phyloP scores from a whole-genome alignment of 2,113 vertebrate species.

The Chloropsis cyanopogon region DNA sequence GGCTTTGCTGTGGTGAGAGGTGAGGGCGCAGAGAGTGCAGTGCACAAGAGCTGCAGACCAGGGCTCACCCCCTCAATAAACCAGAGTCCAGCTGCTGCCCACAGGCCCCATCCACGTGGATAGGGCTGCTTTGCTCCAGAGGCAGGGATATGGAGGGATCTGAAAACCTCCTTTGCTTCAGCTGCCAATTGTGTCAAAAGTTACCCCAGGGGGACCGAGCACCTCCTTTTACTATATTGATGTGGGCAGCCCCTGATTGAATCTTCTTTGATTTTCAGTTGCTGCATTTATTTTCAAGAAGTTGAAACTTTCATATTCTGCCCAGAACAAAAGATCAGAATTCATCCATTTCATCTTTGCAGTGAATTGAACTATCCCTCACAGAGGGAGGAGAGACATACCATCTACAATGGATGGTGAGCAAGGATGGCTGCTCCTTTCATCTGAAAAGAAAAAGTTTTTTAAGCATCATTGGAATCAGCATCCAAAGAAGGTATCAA shows the following conservation, averaged over 20 bases:
- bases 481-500: not conserved
- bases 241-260: not conserved
- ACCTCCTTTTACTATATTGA: not conserved
- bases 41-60: not conserved
- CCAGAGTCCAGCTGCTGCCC: not conserved
- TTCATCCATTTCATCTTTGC: not conserved
- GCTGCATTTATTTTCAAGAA: not conserved
- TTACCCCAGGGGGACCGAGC: not conserved
- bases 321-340: not conserved
- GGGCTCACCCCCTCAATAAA: not conserved
- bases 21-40: rapidly evolving
- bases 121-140: not conserved
- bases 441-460: not conserved
- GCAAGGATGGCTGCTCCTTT: not conserved
- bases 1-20: not conserved
- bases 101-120: rapidly evolving
- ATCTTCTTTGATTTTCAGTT: not conserved
- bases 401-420: not conserved
- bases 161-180: not conserved
- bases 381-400: not conserved
- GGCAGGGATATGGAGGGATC: not conserved
- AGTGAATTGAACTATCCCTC: not conserved
- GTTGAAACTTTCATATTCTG: not conserved
- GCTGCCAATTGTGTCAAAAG: not conserved
- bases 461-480: not conserved